Evolutionary conservation across 2,888 invertebrate genomes (phyloP), one percentile per base, ranked within the genome.

Genomic region (Andrena bicolor): DNA sequence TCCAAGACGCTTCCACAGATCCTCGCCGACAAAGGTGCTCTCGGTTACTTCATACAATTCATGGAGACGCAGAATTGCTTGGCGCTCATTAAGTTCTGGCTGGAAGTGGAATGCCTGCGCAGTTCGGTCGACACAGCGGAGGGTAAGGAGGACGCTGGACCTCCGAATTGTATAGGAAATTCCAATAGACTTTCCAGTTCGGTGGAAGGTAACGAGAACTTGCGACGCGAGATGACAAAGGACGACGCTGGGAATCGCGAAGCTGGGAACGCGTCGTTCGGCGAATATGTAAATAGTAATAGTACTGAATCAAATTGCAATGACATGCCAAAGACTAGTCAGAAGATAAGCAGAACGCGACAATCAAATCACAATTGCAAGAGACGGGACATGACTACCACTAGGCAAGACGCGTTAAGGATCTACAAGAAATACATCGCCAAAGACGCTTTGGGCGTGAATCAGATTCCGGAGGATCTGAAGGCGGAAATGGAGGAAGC

Each of bases 1-100:
- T 97, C 97, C 4, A 96, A 97, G 94, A 96, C 96, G 70, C 94
- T 98, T 80, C 94, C 95, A 79, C 97, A 98, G 90, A 96, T 98
- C 85, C 95, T 99, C 20, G 94, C 95, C 32, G 97, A 98, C 93
- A 97, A 97, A 92, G 96, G 96, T 92, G 97, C 97, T 75, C 94
- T 98, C 32, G 96, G 96, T 64, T 97, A 97, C 94, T 97, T 98
- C 93, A 95, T 98, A 74, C 97, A 98, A 90, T 99, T 96, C 94
- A 96, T 99, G 96, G 97, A 98, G 90, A 95, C 96, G n/a, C 95
- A 96, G 85, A 96, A 96, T 76, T 96, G 96, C 73, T 94, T 96
- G 74, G 94, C 95, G 26, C 94, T 96, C 48, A 95, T 97, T 1
- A 96, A 96, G 92, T 97, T 97, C 93, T 97, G 96, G 96, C 92